phyloP scores from a whole-genome alignment of 2,888 invertebrate genomes.

The Pammene fasciana region DNA sequence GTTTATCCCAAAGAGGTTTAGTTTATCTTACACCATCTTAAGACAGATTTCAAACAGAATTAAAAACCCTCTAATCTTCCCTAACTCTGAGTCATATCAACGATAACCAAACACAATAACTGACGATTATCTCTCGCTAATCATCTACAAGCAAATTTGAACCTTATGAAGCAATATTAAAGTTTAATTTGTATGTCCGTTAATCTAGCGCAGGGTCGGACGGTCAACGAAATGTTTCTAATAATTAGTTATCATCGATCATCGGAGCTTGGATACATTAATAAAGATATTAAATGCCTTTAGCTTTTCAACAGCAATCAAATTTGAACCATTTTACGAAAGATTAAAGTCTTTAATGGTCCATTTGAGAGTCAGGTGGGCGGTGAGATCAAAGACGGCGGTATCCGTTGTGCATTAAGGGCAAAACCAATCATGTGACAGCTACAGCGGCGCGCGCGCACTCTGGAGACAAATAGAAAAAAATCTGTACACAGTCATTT shows the following conservation, averaged over 20 bases:
- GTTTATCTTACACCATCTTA: conserved; percentile 21
- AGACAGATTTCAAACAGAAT: conserved; percentile 45
- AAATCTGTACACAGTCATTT: conserved; percentile 64
- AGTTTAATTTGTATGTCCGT: conserved; percentile 44
- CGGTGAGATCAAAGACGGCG: conserved; percentile 71
- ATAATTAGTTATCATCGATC: conserved; percentile 81
- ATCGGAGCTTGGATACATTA: conserved; percentile 75
- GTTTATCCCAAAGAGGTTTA: conserved; percentile 26
- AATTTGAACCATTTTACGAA: conserved; percentile 42
- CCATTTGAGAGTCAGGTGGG: conserved; percentile 48
- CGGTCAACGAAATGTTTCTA: conserved; percentile 78
- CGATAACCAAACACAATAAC: conserved; percentile 80
- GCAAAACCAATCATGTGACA: conserved; percentile 76
- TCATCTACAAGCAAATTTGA: conserved; percentile 46
- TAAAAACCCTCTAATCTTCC: conserved; percentile 53
- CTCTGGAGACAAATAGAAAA: conserved; percentile 51
- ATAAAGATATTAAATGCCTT: conserved; percentile 80
- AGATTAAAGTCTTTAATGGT: conserved; percentile 43
- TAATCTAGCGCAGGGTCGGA: conserved; percentile 55
- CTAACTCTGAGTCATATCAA: conserved; percentile 58
- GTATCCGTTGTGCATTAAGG: conserved; percentile 66
- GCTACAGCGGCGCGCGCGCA: conserved; percentile 51
- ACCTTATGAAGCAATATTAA: conserved; percentile 47
- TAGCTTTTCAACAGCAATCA: conserved; percentile 44
- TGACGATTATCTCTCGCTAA: conserved; percentile 71